Percentiles rank a stretch among this genome's conserved stretches.
Evolutionary conservation across 2,797 vertebrate genomes (phyloP).

Genomic region (Lerista edwardsae): DNA sequence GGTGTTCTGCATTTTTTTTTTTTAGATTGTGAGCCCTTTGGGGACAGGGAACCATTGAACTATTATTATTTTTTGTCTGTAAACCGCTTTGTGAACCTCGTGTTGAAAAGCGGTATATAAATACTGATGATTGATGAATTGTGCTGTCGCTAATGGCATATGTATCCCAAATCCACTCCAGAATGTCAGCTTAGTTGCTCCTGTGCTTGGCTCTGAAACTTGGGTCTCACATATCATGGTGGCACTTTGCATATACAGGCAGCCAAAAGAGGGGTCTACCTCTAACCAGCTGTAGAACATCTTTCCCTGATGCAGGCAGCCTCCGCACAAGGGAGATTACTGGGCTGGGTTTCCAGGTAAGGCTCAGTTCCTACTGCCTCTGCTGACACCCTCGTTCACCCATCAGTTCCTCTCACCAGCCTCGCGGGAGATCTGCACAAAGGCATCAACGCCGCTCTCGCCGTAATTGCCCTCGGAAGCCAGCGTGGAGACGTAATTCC

Average conservation of each 20-base stretch:
- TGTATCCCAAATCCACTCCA: neutral
- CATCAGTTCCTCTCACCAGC: conserved; percentile 75
- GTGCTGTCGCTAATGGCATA: neutral
- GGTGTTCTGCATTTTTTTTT: no score
- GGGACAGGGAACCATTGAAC: no score
- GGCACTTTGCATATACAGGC: neutral
- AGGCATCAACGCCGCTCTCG: conserved; percentile 91
- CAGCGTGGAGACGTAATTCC: conserved; percentile 93
- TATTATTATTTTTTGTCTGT: no score
- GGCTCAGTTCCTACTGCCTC: no score
- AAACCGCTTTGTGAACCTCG: no score
- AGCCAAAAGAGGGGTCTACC: neutral
- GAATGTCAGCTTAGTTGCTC: neutral
- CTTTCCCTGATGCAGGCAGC: neutral
- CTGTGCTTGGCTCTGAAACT: neutral
- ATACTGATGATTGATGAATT: no score
- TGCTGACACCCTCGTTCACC: neutral
- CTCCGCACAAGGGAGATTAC: neutral
- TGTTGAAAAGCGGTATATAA: no score
- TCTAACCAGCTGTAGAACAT: neutral
- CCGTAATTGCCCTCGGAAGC: conserved; percentile 93
- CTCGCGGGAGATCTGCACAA: conserved; percentile 90
- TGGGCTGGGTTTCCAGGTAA: neutral
- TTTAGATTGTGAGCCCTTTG: no score
- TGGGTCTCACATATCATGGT: neutral